These are phyloP conservation scores for Herpetotheres cachinnans DNA, from an alignment of 2,113 vertebrate species.

Conservation along the genomic window DNA sequence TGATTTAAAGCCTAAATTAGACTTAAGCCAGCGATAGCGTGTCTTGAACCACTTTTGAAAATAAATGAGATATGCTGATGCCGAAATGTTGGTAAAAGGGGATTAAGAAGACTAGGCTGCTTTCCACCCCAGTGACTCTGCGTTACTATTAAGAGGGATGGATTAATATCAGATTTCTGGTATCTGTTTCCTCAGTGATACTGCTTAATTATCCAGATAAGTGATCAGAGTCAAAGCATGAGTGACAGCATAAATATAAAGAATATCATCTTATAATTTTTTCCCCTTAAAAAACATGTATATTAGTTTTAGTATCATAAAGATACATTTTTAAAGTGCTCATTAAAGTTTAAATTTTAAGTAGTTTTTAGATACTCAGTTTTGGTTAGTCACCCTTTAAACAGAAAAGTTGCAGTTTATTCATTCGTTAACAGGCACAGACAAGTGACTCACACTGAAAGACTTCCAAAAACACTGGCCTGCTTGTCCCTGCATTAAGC, in stretches of 20 bases:
- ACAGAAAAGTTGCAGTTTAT: conserved; percentile 11
- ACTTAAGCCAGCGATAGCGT: conserved; percentile 41
- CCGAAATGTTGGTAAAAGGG: conserved; percentile 56
- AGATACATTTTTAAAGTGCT: conserved; percentile 47
- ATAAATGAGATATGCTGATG: conserved; percentile 64
- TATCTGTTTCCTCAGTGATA: conserved; percentile 80
- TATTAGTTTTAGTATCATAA: conserved; percentile 62
- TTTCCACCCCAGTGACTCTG: conserved; percentile 61
- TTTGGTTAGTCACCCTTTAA: conserved; percentile 11
- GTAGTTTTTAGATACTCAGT: conserved; percentile 21
- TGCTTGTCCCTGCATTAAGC: neutral
- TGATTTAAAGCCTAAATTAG: conserved; percentile 67
- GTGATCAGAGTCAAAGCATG: conserved; percentile 76
- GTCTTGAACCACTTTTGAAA: conserved; percentile 64
- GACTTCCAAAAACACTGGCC: neutral
- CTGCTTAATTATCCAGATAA: conserved; percentile 85
- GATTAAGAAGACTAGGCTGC: conserved; percentile 74
- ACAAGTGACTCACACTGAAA: neutral
- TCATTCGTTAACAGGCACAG: neutral
- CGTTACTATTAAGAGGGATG: conserved; percentile 72
- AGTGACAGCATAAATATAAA: conserved; percentile 63
- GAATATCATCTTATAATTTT: neutral
- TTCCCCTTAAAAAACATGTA: neutral
- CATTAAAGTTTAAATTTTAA: conserved; percentile 56
- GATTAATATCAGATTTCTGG: conserved; percentile 82